Percentiles rank a stretch among this genome's conserved stretches.
phyloP scores from a whole-genome alignment of 2,888 invertebrate genomes.

The Leptinotarsa juncta region DNA sequence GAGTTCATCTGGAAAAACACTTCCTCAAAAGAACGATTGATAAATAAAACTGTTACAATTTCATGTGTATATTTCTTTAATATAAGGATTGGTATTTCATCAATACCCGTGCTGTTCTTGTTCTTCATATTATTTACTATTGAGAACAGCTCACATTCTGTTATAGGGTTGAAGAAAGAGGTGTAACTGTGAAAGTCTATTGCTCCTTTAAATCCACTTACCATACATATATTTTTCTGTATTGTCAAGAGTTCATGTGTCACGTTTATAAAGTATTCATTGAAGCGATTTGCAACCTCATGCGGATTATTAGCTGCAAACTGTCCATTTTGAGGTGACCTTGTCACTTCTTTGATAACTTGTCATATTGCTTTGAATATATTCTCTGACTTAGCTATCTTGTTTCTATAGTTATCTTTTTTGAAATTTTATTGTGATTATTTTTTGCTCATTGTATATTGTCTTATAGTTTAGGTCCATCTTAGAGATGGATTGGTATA shows the following conservation, averaged over 20 bases:
- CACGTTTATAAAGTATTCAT: constrained; percentile 1
- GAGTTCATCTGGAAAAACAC: not conserved
- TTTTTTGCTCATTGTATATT: no score
- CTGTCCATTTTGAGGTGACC: constrained; percentile 3
- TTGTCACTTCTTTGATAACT: constrained; percentile 4
- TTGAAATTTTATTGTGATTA: no score
- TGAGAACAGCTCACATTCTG: not conserved
- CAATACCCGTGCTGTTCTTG: not conserved
- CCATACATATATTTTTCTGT: not conserved
- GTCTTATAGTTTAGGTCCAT: not conserved
- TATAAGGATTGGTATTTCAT: not conserved
- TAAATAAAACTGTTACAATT: not conserved
- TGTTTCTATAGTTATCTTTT: not conserved
- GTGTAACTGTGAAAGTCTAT: no score
- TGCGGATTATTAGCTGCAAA: constrained; percentile 1
- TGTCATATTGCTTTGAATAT: not conserved
- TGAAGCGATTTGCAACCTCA: not conserved
- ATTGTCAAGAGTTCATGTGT: not conserved
- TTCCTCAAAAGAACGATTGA: not conserved
- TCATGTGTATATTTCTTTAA: not conserved
- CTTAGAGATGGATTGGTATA: no score
- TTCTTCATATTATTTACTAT: not conserved
- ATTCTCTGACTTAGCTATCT: not conserved
- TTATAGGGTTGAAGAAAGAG: no score
- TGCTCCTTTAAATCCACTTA: not conserved